Base-by-base conservation (phyloP, 2,888 invertebrate genomes). In the Synanthedon myopaeformis region DNA sequence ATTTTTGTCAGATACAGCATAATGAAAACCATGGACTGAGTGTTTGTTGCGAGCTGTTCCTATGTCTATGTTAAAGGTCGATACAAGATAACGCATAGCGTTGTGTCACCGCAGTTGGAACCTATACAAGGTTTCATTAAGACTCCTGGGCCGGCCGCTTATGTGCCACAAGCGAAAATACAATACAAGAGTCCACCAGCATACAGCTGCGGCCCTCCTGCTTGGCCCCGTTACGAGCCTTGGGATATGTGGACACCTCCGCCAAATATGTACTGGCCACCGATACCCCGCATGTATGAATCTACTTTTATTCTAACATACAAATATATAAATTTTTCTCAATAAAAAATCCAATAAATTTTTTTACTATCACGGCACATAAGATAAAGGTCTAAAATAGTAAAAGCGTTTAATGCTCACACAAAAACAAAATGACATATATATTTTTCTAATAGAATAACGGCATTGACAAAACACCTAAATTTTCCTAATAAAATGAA, bases 211-310 rank as follows among this genome's bases (percentile, higher is more conserved):
- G 64, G 67, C 14, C 63, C 61, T 0, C 67, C 71, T 1, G 74
- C 77, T 0, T 65, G 62, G 12, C 79, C 79, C 0, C 69, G 68
- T 0, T 80, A 72, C 56, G 59, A 74, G 53, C 59, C 80, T 0
- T 70, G 68, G 62, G 82, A 82, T 49, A 65, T 70, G 64, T 85
- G 85, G 85, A 82, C 82, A 0, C 79, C 82, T 0, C 71, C 84
- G 2, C 73, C 84, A 3, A 85, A 84, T 59, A 79, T 84, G 79
- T 84, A 84, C 60, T 69, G 64, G 4, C 84, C 85, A 0, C 66
- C 71, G 1, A 67, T 74, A 53, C 67, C 70, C 5, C 53, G 58
- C 51, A 73, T 67, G 76, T 82, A 61, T 63, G 71, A 54, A 13
- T 23, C 19, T 51, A 1, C 13, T 52, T 13, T n/a, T 52, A 42